Percentiles rank a stretch among this genome's conserved stretches.
Evolutionary conservation across 2,888 invertebrate species (phyloP).

Genomic region (Altica lythri): DNA sequence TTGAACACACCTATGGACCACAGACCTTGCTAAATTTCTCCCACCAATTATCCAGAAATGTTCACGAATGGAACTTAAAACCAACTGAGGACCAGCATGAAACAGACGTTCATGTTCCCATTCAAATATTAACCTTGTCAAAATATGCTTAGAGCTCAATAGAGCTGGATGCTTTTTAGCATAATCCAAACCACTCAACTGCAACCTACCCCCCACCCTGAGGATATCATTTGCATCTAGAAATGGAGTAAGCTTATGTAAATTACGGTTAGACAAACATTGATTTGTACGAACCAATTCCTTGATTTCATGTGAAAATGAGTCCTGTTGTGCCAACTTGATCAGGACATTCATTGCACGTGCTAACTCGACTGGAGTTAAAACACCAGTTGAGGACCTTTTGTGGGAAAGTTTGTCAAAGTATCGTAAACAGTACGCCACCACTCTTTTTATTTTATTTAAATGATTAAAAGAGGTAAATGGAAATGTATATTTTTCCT

Average conservation of each 20-base stretch:
- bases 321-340: not conserved
- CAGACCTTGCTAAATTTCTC: slow-evolving; percentile 9
- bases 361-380: not conserved
- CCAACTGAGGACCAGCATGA: slow-evolving; percentile 17
- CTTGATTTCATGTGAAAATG: not conserved
- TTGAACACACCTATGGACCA: slow-evolving; percentile 18
- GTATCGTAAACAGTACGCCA: not conserved
- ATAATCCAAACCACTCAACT: too few species aligned
- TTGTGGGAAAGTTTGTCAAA: not conserved
- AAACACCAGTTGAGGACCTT: not conserved
- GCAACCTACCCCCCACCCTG: too few species aligned
- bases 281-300: not conserved
- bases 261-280: slow-evolving; percentile 8
- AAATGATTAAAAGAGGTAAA: not conserved
- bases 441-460: not conserved
- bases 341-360: not conserved
- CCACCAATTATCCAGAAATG: slow-evolving; percentile 18
- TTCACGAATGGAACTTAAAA: slow-evolving; percentile 12
- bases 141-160: too few species aligned
- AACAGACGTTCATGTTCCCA: too few species aligned
- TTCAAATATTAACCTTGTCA: too few species aligned
- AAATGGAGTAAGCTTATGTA: too few species aligned
- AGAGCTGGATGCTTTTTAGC: too few species aligned
- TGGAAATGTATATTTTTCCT: too few species aligned
- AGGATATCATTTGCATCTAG: too few species aligned